Conservation (phyloP, 2,797 vertebrate species). For the Sebastes steindachneri region DNA sequence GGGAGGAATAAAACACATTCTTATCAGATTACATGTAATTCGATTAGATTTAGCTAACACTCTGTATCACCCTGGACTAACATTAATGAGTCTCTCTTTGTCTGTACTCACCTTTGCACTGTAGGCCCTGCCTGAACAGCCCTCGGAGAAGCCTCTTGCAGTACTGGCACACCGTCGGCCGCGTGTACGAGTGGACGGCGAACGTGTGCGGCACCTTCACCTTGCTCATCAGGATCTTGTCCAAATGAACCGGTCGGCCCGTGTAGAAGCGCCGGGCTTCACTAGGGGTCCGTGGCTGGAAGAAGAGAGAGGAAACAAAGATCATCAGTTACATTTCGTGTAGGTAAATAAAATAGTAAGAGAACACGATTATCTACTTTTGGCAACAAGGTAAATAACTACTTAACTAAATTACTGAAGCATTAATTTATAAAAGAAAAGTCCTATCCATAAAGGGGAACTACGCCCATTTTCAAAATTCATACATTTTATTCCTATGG, state of each 20-base stretch:
- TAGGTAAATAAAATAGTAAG: background rate
- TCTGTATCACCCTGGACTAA: background rate
- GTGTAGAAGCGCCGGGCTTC: conserved; percentile 87
- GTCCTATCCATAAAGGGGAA: too few species aligned
- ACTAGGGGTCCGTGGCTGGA: conserved; percentile 82
- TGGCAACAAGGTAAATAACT: background rate
- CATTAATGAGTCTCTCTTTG: background rate
- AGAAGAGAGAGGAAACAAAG: background rate
- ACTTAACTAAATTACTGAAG: background rate
- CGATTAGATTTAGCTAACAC: background rate
- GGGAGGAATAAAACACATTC: conserved; percentile 14
- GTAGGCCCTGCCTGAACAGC: conserved; percentile 92
- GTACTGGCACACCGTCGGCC: conserved; percentile 93
- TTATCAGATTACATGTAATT: background rate
- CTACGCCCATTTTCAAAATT: too few species aligned
- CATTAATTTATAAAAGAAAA: background rate
- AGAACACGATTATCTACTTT: background rate
- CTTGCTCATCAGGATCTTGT: conserved; percentile 92
- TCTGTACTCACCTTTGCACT: conserved; percentile 89
- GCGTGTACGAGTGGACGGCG: conserved; percentile 92
- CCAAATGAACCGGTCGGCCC: conserved; percentile 91
- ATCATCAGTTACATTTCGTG: background rate
- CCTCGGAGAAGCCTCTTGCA: conserved; percentile 93
- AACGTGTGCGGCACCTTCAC: conserved; percentile 96
- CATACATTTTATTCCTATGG: too few species aligned